These are phyloP conservation scores for Macrobrachium rosenbergii DNA, from an alignment of 1,140 invertebrate species.

Conservation along the genomic window DNA sequence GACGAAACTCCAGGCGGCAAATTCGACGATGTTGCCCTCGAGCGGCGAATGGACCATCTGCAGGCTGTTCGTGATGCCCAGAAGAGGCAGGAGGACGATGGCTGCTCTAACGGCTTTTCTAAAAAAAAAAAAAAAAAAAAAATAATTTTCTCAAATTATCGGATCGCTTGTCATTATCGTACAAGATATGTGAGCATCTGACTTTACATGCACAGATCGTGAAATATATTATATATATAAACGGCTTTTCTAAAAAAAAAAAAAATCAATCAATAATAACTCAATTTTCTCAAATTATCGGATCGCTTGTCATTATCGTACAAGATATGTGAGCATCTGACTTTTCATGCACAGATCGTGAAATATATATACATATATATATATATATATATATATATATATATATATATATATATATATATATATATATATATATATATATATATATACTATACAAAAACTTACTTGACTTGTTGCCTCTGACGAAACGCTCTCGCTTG, in stretches of 20 bases:
- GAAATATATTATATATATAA: too few species aligned
- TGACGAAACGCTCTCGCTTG: conserved; percentile 81
- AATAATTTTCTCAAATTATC: not conserved
- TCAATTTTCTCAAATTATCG: not conserved
- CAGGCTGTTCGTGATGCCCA: conserved; percentile 85
- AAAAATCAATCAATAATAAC: not conserved
- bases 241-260: conserved; percentile 80
- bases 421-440: too few species aligned
- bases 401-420: too few species aligned
- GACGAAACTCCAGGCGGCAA: conserved; percentile 84
- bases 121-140: conserved; percentile 45
- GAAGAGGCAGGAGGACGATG: conserved; percentile 83
- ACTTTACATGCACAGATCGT: too few species aligned
- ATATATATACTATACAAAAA: too few species aligned
- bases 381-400: too few species aligned
- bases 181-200: not conserved
- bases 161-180: not conserved
- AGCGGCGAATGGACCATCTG: conserved; percentile 80
- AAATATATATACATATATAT: too few species aligned
- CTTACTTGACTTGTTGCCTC: conserved; percentile 86
- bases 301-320: conserved; percentile 2
- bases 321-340: not conserved
- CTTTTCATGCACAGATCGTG: too few species aligned
- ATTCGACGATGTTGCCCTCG: conserved; percentile 77
- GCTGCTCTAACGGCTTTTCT: conserved; percentile 86